Percentiles rank a stretch among this genome's conserved stretches.
phyloP scores from a whole-genome alignment of 2,888 invertebrate genomes.

The Tolmerus cingulatus region DNA sequence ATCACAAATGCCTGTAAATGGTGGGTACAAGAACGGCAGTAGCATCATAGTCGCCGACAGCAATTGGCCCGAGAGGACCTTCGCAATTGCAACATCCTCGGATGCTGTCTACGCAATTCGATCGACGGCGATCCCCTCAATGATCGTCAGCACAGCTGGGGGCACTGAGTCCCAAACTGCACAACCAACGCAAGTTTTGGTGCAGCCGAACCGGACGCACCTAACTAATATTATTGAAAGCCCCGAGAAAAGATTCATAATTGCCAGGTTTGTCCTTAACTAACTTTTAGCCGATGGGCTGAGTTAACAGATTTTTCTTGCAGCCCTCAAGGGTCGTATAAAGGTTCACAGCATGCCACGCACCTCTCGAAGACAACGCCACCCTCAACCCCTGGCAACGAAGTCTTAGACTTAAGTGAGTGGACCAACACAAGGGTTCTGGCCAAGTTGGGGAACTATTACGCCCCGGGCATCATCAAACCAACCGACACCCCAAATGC shows the following conservation, averaged over 20 bases:
- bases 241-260: slow-evolving; percentile 55
- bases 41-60: slow-evolving; percentile 27
- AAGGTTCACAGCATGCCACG: background rate
- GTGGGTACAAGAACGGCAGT: slow-evolving; percentile 34
- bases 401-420: slow-evolving; percentile 83
- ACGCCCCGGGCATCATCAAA: slow-evolving; percentile 88
- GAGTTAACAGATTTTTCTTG: background rate
- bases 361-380: background rate
- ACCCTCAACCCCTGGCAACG: background rate
- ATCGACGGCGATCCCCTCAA: slow-evolving; percentile 50
- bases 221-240: slow-evolving; percentile 51
- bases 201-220: slow-evolving; percentile 44
- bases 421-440: slow-evolving; percentile 92
- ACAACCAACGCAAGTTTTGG: slow-evolving; percentile 52
- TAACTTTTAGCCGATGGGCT: background rate
- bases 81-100: slow-evolving; percentile 19
- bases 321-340: slow-evolving; percentile 22
- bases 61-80: slow-evolving; percentile 41
- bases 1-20: slow-evolving; percentile 18
- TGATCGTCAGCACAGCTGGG: slow-evolving; percentile 50
- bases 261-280: slow-evolving; percentile 52
- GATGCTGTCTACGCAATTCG: slow-evolving; percentile 53
- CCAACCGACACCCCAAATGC: slow-evolving; percentile 72
- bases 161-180: background rate
- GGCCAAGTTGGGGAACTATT: slow-evolving; percentile 82